Evolutionary conservation across 2,888 invertebrate species (phyloP).

Genomic region (Lycophotia porphyrea): DNA sequence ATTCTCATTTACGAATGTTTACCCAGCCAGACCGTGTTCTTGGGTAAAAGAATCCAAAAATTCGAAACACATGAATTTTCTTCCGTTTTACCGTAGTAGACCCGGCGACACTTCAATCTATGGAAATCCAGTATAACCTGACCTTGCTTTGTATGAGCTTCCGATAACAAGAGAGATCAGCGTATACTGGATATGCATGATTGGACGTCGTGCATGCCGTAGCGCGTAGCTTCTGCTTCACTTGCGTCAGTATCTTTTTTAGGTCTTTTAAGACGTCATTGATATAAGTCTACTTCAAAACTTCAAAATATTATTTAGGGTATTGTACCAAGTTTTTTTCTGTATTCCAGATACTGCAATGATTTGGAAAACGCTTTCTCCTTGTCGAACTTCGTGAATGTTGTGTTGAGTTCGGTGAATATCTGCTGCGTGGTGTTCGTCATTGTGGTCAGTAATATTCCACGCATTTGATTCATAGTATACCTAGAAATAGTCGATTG

Average conservation of each 20-base stretch:
- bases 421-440: constrained; percentile 87
- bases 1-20: constrained; percentile 53
- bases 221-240: constrained; percentile 19
- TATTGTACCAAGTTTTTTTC: constrained; percentile 56
- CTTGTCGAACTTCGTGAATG: constrained; percentile 83
- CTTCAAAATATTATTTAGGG: constrained; percentile 31
- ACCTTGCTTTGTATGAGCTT: too few relatives aligned
- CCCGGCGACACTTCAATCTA: too few relatives aligned
- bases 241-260: constrained; percentile 48
- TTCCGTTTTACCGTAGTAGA: constrained; percentile 30
- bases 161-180: too few relatives aligned
- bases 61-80: constrained; percentile 42
- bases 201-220: neutral
- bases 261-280: constrained; percentile 46
- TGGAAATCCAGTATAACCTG: too few relatives aligned
- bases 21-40: constrained; percentile 48
- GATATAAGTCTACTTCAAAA: constrained; percentile 45
- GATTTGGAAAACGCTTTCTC: constrained; percentile 85
- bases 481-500: constrained; percentile 24
- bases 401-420: constrained; percentile 85
- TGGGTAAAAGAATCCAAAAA: constrained; percentile 40
- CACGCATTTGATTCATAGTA: constrained; percentile 42
- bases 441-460: constrained; percentile 79
- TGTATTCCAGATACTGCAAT: constrained; percentile 81
- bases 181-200: too few relatives aligned